phyloP scores from a whole-genome alignment of 1,140 invertebrate species.

The Caenorhabditis briggsae region DNA sequence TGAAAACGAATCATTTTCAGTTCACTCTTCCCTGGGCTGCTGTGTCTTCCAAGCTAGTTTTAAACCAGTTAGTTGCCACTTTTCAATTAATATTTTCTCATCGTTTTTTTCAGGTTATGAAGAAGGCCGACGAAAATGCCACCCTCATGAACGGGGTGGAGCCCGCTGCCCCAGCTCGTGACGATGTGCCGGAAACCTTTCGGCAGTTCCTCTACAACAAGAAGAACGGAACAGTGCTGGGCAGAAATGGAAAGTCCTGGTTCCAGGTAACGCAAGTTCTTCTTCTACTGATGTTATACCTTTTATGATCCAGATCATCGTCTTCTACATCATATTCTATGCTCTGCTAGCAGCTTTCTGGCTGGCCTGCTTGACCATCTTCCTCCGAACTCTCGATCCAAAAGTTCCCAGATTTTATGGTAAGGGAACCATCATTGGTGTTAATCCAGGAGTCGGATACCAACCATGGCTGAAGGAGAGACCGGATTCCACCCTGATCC shows the following conservation, averaged over 20 bases:
- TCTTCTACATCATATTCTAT: slow-evolving; percentile 78
- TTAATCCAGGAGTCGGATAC: slow-evolving; percentile 78
- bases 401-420: slow-evolving; percentile 76
- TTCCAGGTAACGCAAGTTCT: not conserved
- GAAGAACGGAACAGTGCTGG: slow-evolving; percentile 74
- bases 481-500: slow-evolving; percentile 76
- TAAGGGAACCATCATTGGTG: slow-evolving; percentile 77
- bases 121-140: slow-evolving; percentile 58
- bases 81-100: not conserved
- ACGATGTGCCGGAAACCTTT: slow-evolving; percentile 57
- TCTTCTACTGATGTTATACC: too few species aligned
- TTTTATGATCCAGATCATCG: slow-evolving; percentile 68
- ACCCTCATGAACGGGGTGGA: slow-evolving; percentile 53
- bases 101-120: slow-evolving; percentile 1
- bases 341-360: slow-evolving; percentile 74
- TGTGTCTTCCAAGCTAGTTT: slow-evolving; percentile 32
- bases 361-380: slow-evolving; percentile 74
- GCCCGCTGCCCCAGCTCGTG: slow-evolving; percentile 1
- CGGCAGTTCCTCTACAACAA: slow-evolving; percentile 67
- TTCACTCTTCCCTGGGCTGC: not conserved
- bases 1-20: not conserved
- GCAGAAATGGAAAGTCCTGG: slow-evolving; percentile 77
- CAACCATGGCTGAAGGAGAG: slow-evolving; percentile 77
- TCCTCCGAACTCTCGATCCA: slow-evolving; percentile 73
- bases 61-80: not conserved